Conservation (phyloP, 2,888 invertebrate species). For the Agrypnus murinus region DNA sequence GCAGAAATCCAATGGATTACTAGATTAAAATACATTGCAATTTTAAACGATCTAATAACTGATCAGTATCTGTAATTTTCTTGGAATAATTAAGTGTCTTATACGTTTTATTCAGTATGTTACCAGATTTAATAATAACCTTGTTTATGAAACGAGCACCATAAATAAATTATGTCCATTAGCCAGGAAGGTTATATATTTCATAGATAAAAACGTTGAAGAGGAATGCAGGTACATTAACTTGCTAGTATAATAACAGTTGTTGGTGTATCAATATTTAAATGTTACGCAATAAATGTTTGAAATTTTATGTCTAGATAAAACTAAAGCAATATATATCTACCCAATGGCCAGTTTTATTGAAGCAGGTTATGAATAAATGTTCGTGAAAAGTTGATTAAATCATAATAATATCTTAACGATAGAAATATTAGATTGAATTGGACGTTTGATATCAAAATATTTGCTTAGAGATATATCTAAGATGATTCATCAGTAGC, state of each 20-base stretch:
- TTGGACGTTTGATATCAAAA: too few species aligned
- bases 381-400: too few species aligned
- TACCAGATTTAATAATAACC: slow-evolving; percentile 47
- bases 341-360: too few species aligned
- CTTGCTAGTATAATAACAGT: slow-evolving; percentile 22
- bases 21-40: slow-evolving; percentile 28
- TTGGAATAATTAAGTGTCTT: slow-evolving; percentile 44
- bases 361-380: too few species aligned
- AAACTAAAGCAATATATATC: too few species aligned
- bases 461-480: too few species aligned
- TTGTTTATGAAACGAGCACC: slow-evolving; percentile 39
- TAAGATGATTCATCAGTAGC: too few species aligned
- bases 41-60: slow-evolving; percentile 43
- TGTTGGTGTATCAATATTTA: slow-evolving; percentile 21
- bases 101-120: slow-evolving; percentile 41
- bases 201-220: slow-evolving; percentile 22
- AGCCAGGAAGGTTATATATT: slow-evolving; percentile 36
- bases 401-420: too few species aligned
- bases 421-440: too few species aligned
- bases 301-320: too few species aligned
- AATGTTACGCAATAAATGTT: background rate
- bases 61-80: slow-evolving; percentile 48
- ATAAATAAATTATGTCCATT: slow-evolving; percentile 47
- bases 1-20: slow-evolving; percentile 32
- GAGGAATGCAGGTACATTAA: slow-evolving; percentile 36